Evolutionary conservation across 2,888 invertebrate genomes (phyloP).

Genomic region (Dryococelus australis): DNA sequence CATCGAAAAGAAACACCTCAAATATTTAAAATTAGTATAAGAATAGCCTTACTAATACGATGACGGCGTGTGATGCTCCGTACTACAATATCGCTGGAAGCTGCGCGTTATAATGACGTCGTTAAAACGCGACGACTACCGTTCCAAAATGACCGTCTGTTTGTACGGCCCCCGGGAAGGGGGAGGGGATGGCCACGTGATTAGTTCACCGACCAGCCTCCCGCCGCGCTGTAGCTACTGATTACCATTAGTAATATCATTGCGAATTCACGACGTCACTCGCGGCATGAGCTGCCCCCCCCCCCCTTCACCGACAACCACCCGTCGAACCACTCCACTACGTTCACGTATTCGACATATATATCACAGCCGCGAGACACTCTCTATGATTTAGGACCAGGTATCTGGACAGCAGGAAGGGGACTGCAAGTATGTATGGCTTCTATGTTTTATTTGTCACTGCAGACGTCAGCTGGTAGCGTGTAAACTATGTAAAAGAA

Average conservation of each 20-base stretch:
- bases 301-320: too few relatives aligned
- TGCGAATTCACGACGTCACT: slow-evolving; percentile 25
- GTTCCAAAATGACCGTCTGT: not conserved
- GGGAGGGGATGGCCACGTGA: not conserved
- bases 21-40: not conserved
- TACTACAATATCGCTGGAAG: not conserved
- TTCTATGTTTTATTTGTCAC: not conserved
- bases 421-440: not conserved
- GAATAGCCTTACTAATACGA: not conserved
- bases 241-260: slow-evolving; percentile 32
- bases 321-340: not conserved
- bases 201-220: not conserved
- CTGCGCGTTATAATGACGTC: not conserved
- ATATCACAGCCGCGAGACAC: slow-evolving; percentile 2
- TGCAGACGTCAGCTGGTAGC: not conserved
- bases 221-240: slow-evolving; percentile 25
- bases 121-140: not conserved
- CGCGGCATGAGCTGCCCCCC: not conserved
- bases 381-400: not conserved
- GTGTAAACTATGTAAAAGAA: not conserved
- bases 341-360: not conserved
- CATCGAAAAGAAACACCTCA: not conserved
- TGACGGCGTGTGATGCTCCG: not conserved
- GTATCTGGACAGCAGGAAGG: not conserved
- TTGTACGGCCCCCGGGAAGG: not conserved